These are phyloP conservation scores for Drosophila novamexicana DNA, from an alignment of 1,140 invertebrate species.

Conservation along the genomic window DNA sequence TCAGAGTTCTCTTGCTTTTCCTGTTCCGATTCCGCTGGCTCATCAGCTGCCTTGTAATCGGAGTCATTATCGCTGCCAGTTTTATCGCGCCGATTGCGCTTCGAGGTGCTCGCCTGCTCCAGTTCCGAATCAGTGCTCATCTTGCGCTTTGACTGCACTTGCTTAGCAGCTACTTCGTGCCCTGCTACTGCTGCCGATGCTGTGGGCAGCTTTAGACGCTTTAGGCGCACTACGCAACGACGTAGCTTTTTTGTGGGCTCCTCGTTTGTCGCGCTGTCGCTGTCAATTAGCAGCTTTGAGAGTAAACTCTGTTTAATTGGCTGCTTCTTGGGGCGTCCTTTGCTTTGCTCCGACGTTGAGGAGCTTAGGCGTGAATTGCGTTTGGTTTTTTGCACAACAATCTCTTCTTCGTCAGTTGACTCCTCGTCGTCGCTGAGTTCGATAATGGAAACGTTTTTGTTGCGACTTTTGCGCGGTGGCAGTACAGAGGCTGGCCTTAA, in stretches of 20 bases:
- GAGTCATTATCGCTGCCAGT: constrained; percentile 54
- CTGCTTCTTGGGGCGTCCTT: not conserved
- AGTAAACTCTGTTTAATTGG: constrained; percentile 26
- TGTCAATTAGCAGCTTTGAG: constrained; percentile 31
- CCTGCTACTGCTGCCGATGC: not conserved
- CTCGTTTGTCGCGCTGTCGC: constrained; percentile 24
- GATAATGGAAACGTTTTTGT: constrained; percentile 59
- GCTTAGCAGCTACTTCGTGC: too few species aligned
- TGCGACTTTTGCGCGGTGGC: constrained; percentile 40
- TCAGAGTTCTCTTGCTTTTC: constrained; percentile 36
- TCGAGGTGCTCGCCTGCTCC: constrained; percentile 66
- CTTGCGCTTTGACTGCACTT: constrained; percentile 8
- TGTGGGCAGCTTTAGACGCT: constrained; percentile 34
- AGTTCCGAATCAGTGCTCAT: constrained; percentile 67
- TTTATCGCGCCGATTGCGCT: constrained; percentile 24
- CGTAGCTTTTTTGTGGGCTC: not conserved
- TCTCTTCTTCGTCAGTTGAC: constrained; percentile 9
- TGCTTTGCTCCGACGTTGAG: not conserved
- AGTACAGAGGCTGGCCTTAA: constrained; percentile 9
- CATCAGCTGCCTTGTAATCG: constrained; percentile 48
- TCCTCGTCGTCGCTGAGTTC: constrained; percentile 64
- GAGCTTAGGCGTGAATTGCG: constrained; percentile 11
- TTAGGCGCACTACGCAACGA: constrained; percentile 63
- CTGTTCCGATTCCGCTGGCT: constrained; percentile 28
- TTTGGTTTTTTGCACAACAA: not conserved